These are phyloP conservation scores for Allenopithecus nigroviridis DNA, from an alignment of 2,797 vertebrate genomes.

Conservation along the genomic window DNA sequence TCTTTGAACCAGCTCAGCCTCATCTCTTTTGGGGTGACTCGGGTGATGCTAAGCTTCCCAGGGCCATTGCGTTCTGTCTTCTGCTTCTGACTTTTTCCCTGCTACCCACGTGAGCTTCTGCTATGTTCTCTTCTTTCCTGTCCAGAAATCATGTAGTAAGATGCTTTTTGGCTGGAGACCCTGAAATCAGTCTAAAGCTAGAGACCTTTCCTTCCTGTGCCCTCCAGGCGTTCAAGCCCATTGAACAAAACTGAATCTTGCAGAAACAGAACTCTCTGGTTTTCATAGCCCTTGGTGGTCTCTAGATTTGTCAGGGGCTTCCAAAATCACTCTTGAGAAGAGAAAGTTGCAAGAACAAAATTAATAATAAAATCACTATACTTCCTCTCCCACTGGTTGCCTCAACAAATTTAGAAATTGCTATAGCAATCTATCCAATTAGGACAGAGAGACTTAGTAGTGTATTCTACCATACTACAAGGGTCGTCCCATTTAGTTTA, in stretches of 20 bases:
- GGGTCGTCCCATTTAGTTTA: neutral
- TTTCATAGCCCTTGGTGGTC: neutral
- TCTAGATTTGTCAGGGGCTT: neutral
- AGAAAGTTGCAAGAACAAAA: neutral
- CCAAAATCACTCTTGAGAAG: neutral
- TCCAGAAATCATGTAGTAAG: neutral
- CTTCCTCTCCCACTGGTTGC: neutral
- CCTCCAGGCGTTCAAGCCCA: neutral
- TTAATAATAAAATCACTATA: neutral
- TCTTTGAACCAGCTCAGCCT: neutral
- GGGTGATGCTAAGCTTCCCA: fast-evolving
- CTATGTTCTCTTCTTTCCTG: neutral
- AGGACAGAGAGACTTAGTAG: neutral
- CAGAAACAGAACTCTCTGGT: neutral
- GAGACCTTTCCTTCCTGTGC: neutral
- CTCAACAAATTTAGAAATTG: conserved; percentile 2
- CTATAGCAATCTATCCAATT: neutral
- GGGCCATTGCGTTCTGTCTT: neutral
- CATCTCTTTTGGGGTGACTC: neutral
- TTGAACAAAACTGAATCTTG: neutral
- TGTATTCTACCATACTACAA: neutral
- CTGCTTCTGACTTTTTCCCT: neutral
- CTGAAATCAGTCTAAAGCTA: neutral
- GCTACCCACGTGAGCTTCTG: neutral
- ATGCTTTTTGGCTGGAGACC: neutral